Conservation (phyloP, 2,797 vertebrate genomes). For the Oreortyx pictus region DNA sequence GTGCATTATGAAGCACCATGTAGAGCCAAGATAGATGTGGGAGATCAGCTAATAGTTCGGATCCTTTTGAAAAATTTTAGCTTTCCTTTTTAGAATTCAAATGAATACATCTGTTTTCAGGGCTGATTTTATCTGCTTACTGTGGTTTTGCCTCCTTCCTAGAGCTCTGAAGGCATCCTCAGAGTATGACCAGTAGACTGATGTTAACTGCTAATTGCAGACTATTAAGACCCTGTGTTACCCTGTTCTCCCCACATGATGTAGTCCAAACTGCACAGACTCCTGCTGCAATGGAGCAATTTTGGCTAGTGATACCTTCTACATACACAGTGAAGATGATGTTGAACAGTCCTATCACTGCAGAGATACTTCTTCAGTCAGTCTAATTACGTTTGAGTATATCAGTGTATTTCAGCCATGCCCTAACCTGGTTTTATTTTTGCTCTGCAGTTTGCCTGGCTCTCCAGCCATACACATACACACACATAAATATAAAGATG, state of each 20-base stretch:
- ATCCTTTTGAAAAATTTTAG: slow-evolving; percentile 5
- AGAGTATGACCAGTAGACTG: neutral
- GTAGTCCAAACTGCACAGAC: neutral
- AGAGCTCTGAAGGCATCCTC: neutral
- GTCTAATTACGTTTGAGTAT: neutral
- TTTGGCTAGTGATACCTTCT: neutral
- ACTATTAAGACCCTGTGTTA: neutral
- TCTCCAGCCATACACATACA: neutral
- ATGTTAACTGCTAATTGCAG: neutral
- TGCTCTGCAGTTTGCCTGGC: neutral
- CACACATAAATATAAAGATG: neutral
- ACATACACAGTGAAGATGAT: too few species aligned
- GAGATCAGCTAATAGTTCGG: neutral
- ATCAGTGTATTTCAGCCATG: neutral
- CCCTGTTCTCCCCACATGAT: neutral
- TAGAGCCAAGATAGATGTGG: neutral
- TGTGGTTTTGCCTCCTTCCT: slow-evolving; percentile 9
- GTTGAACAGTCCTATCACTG: neutral
- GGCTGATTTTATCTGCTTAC: neutral
- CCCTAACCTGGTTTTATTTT: neutral
- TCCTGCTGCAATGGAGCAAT: neutral
- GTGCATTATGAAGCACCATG: neutral
- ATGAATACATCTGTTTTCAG: neutral
- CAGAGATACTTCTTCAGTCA: neutral
- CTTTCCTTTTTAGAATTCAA: slow-evolving; percentile 19